Conservation (phyloP, 2,797 vertebrate species). For the Dicrostonyx torquatus region DNA sequence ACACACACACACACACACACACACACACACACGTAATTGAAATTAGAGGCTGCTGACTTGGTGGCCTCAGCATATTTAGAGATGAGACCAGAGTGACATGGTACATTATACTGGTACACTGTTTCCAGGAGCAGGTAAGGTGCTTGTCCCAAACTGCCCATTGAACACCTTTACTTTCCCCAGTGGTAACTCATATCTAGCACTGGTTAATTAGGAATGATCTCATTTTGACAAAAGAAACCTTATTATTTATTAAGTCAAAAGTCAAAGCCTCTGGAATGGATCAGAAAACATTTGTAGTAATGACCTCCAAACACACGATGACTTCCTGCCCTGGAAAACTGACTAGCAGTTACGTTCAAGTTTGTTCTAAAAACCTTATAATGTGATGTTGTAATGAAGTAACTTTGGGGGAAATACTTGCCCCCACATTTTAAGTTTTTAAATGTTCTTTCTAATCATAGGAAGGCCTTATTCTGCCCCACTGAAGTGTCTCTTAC, state of each 20-base stretch:
- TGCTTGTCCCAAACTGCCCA: background rate
- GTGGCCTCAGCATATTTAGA: background rate
- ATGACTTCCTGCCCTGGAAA: background rate
- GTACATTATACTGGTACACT: background rate
- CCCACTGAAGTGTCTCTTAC: background rate
- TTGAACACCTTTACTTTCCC: conserved; percentile 40
- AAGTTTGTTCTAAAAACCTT: conserved; percentile 17
- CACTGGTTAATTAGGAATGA: background rate
- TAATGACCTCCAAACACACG: background rate
- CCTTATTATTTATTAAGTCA: conserved; percentile 12
- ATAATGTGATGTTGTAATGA: background rate
- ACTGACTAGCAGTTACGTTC: background rate
- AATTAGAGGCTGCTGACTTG: background rate
- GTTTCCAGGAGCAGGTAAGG: background rate
- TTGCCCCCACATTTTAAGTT: background rate
- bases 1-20: background rate
- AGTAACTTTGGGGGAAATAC: background rate
- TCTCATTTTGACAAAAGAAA: conserved; percentile 1
- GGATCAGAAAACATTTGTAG: background rate
- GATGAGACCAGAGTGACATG: background rate
- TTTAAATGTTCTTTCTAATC: conserved; percentile 41
- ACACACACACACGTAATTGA: background rate
- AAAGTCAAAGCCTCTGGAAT: conserved; percentile 13
- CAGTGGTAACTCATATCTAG: background rate
- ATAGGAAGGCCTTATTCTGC: background rate